Base-by-base conservation (phyloP, 2,797 vertebrate genomes). In the Eremophila alpestris region DNA sequence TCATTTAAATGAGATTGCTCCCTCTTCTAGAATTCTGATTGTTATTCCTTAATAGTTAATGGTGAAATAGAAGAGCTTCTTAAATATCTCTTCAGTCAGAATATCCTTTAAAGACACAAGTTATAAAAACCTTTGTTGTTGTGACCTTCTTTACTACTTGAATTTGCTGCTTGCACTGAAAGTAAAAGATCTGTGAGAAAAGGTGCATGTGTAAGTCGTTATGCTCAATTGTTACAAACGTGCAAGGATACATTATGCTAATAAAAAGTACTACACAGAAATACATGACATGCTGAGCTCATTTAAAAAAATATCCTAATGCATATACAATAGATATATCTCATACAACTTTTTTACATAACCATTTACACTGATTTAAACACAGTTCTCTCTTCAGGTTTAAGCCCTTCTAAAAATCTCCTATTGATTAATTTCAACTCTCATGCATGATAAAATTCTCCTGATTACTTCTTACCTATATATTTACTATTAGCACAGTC, bases 21-120 rank as follows among this genome's bases (percentile, higher is more conserved):
- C 73, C 92, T 97, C 94, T 97, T 97, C 96, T 97, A 97, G 97
- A 93, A 96, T 92, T 97, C 91, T 97, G 92, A 92, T 91, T 87
- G 85, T 96, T 97, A 96, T 97, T 97, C 97, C 93, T 97, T 96
- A 94, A 97, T 92, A 96, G 96, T 96, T 96, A 96, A 93, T 93
- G 89, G 60, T 68, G 95, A 93, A 95, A 94, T 84, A 97, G 94
- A 95, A 97, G 96, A 95, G 95, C 95, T 96, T 95, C 97, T 97
- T 97, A 97, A 96, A 96, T 96, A 97, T 98, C 96, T 97, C 95
- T 95, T 96, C 91, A 93, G 95, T 93, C 95, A 95, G 84, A 94
- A 92, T 97, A 96, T 97, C 97, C 97, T 97, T 97, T 96, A 97
- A 97, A 97, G 97, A 96, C 98, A 96, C 93, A 98, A 97, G 97